Conservation (phyloP, 2,113 vertebrate species). For the Cheirogaleus medius region DNA sequence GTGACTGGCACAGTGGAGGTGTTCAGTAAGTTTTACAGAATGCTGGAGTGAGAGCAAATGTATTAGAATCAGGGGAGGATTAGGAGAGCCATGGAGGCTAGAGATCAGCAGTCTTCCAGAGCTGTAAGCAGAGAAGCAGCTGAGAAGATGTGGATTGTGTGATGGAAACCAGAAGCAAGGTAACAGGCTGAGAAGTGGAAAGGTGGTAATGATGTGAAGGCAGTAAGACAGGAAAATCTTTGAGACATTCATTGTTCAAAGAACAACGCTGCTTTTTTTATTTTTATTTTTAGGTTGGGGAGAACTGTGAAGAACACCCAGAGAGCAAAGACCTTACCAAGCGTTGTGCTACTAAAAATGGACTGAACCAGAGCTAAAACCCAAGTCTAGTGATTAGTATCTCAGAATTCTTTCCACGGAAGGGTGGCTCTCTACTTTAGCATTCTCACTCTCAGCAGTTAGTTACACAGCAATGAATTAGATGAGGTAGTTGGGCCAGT, state of each 20-base stretch:
- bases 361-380: background rate
- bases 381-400: background rate
- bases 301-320: background rate
- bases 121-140: background rate
- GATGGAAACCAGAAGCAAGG: background rate
- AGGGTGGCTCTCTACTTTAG: background rate
- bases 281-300: background rate
- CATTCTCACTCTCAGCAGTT: background rate
- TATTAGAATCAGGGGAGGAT: background rate
- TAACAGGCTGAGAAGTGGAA: background rate
- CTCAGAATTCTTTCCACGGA: background rate
- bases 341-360: background rate
- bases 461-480: background rate
- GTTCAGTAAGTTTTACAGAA: background rate
- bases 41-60: background rate
- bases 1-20: background rate
- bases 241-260: background rate
- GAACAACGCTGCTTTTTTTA: background rate
- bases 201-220: background rate
- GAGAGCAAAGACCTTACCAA: background rate
- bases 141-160: background rate
- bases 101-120: background rate
- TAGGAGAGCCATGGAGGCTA: background rate
- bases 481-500: background rate
- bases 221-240: background rate